Base-by-base conservation (phyloP, 2,797 vertebrate species). In the Sebastes itinus region DNA sequence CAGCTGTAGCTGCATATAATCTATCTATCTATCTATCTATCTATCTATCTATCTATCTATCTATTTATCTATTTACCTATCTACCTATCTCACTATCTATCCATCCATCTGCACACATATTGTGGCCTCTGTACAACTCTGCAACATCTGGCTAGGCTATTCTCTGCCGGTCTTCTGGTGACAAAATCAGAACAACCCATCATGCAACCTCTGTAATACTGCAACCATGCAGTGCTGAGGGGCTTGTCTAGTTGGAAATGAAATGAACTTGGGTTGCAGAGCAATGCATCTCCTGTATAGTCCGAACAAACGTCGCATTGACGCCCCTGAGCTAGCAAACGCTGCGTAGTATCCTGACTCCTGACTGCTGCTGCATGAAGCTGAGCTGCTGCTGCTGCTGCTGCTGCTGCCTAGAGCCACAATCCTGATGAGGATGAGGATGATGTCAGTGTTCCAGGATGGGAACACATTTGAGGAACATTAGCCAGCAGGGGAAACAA, bases 381-480 rank as follows among this genome's bases (percentile, higher is more conserved):
- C 23, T 38, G 35, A 38, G 13, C 70, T 18, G 72, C 32, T 42
- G 80, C 64, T 33, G 70, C 74, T 69, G 78, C 75, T 23, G 72
- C 75, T 70, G 49, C 79, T 32, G 30, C 30, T 66, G 78, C 83
- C 81, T 38, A 14, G 64, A 86, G 81, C 73, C 78, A 23, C 9
- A 23, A 6, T 77, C 65, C 78, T 68, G 74, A 64, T 62, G 78
- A 84, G 59, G 74, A 64, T 62, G 78, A 84, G 59, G 87, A 88
- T 91, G 92, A 92, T 92, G 89, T 92, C 92, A 92, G 82, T 79
- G 87, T 20, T 83, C 27, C 9, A 66, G 83, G 80, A 83, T n/a
- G 70, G 67, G 76, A 68, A 64, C 84, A 80, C 76, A 38, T 70
- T 33, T 69, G 62, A 76, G 66, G 32, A 78, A 20, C 65, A 72